Conservation (phyloP, 92 coral and sea anemone genomes). For the Galaxea fascicularis region DNA sequence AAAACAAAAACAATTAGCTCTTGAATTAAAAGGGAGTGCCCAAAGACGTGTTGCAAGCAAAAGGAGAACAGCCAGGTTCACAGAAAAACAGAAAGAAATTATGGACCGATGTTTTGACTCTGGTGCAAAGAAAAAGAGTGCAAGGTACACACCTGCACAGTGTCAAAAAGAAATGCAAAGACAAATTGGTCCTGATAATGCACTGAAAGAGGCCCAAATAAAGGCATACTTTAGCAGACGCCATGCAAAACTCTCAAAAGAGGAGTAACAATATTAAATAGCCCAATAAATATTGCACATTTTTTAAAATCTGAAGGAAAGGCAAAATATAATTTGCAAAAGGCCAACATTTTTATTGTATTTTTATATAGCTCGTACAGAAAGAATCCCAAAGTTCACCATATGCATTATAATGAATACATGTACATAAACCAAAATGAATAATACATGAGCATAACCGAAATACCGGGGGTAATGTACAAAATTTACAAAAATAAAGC, state of each 20-base stretch:
- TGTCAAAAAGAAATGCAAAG: constrained; percentile 58
- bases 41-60: constrained; percentile 26
- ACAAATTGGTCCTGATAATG: constrained; percentile 51
- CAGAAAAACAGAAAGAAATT: constrained; percentile 44
- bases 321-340: constrained; percentile 2
- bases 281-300: constrained; percentile 28
- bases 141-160: constrained; percentile 51
- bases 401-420: not conserved
- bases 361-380: too few relatives aligned
- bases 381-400: not conserved
- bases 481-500: constrained; percentile 32
- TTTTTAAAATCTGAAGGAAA: constrained; percentile 7
- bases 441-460: constrained; percentile 27
- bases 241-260: constrained; percentile 30
- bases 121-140: constrained; percentile 51
- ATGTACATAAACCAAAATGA: constrained; percentile 15
- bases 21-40: constrained; percentile 54
- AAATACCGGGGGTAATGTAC: constrained; percentile 38
- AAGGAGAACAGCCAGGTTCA: constrained; percentile 39
- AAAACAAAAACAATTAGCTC: constrained; percentile 24
- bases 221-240: constrained; percentile 24
- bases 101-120: constrained; percentile 59
- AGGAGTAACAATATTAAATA: constrained; percentile 17
- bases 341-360: constrained; percentile 6
- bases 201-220: constrained; percentile 43